Conservation (phyloP, 2,888 invertebrate species). For the Diploptera punctata region DNA sequence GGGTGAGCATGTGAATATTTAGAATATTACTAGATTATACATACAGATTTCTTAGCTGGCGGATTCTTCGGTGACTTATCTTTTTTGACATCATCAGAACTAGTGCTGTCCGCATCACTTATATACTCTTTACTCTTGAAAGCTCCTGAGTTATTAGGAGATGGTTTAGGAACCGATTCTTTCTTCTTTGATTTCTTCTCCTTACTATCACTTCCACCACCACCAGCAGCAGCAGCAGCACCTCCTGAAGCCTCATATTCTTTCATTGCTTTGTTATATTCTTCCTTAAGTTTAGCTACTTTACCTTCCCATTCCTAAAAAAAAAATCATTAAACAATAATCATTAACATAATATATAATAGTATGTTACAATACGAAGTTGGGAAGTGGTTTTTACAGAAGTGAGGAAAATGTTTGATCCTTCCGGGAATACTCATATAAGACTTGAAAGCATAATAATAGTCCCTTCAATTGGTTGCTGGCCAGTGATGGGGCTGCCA, state of each 20-base stretch:
- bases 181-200: conserved; percentile 54
- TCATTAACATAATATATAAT: no score
- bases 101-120: conserved; percentile 72
- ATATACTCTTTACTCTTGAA: conserved; percentile 96
- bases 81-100: conserved; percentile 60
- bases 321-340: no score
- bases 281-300: conserved; percentile 83
- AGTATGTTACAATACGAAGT: no score
- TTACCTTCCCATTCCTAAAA: conserved; percentile 88
- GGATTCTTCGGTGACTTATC: conserved; percentile 48
- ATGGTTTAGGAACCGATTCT: conserved; percentile 49
- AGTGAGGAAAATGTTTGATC: no score
- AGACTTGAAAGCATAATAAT: no score
- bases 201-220: conserved; percentile 57
- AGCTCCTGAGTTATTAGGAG: conserved; percentile 53
- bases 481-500: no score
- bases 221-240: conserved; percentile 61
- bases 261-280: conserved; percentile 87
- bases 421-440: no score
- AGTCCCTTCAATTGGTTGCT: no score
- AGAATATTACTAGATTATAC: no score
- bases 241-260: conserved; percentile 85
- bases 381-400: no score
- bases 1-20: no score
- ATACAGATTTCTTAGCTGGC: conserved; percentile 12